Conservation (phyloP, 1,140 invertebrate genomes). For the Galleria mellonella region DNA sequence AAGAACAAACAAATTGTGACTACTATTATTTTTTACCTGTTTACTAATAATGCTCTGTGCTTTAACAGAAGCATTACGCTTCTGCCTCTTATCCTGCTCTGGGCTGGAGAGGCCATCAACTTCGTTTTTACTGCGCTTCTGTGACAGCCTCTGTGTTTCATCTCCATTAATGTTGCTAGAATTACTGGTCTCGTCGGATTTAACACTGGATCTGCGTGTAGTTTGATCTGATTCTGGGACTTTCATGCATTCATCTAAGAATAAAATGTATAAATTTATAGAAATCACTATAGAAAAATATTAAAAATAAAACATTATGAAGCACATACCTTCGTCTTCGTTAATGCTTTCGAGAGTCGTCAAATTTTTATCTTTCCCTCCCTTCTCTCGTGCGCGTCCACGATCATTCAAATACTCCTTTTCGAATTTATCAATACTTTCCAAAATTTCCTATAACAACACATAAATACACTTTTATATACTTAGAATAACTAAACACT, state of each 20-base stretch:
- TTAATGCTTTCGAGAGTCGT: conserved; percentile 51
- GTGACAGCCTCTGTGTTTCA: conserved; percentile 23
- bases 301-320: too few species aligned
- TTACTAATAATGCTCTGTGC: conserved; percentile 57
- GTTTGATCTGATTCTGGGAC: neutral
- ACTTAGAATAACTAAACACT: conserved; percentile 5
- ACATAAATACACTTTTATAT: conserved; percentile 9
- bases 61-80: conserved; percentile 56
- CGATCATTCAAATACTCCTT: conserved; percentile 43
- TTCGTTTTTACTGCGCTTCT: conserved; percentile 59
- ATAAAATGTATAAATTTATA: too few species aligned
- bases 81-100: conserved; percentile 51
- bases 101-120: conserved; percentile 54
- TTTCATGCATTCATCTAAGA: conserved; percentile 29
- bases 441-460: conserved; percentile 39
- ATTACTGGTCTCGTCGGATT: conserved; percentile 10
- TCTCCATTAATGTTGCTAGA: conserved; percentile 24
- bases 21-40: conserved; percentile 30
- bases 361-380: conserved; percentile 39
- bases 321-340: conserved; percentile 44
- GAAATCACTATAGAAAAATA: too few species aligned
- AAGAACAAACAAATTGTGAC: too few species aligned
- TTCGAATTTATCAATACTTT: conserved; percentile 49
- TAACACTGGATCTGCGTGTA: conserved; percentile 8
- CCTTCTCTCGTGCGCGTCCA: conserved; percentile 30